Evolutionary conservation across 92 coral and sea anemone species (phyloP).

Genomic region (Virgularia gustaviana): DNA sequence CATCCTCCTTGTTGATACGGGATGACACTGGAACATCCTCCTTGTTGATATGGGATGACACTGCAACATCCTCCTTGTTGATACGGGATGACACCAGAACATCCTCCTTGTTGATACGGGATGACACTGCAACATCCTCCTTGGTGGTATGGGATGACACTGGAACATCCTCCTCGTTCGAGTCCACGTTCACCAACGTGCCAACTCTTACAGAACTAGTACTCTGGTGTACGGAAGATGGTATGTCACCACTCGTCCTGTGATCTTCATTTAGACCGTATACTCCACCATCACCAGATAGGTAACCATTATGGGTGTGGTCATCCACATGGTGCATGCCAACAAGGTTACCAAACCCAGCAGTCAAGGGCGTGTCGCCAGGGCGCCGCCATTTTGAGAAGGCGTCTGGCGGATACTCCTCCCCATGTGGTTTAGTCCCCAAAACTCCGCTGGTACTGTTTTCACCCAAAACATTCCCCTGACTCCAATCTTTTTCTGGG

Average conservation of each 20-base stretch:
- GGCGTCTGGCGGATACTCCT: conserved; percentile 28
- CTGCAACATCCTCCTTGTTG: conserved; percentile 33
- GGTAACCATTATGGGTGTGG: conserved; percentile 1
- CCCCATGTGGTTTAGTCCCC: not conserved
- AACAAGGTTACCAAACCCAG: not conserved
- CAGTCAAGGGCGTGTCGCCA: not conserved
- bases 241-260: conserved; percentile 7
- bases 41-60: not conserved
- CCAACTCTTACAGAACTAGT: no score
- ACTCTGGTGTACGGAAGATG: conserved; percentile 2
- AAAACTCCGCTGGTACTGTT: no score
- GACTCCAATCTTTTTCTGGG: no score
- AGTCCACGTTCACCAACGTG: no score
- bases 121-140: no score
- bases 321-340: not conserved
- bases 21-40: not conserved
- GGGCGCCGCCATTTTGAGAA: conserved; percentile 12
- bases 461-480: no score
- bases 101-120: conserved; percentile 8
- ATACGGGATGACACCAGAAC: conserved; percentile 20
- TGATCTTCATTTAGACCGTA: conserved; percentile 30
- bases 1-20: no score
- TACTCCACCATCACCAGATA: not conserved
- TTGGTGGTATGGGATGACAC: not conserved
- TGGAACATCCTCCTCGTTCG: no score